Percentiles rank a stretch among this genome's conserved stretches.
Evolutionary conservation across 2,113 vertebrate genomes (phyloP).

Genomic region (Procapra przewalskii): DNA sequence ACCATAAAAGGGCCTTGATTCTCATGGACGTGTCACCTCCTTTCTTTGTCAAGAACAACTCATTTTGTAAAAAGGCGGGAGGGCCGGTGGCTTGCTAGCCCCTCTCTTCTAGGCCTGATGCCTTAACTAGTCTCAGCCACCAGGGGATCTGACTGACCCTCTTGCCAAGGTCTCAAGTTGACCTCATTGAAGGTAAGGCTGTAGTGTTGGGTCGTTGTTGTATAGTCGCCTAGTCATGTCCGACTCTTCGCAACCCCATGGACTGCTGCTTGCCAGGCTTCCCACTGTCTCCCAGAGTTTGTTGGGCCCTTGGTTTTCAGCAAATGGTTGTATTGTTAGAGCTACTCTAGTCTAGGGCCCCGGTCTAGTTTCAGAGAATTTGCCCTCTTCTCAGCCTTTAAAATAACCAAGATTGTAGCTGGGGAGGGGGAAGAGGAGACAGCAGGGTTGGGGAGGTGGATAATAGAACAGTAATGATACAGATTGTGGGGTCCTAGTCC

Average conservation of each 20-base stretch:
- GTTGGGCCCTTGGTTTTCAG: neutral
- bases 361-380: neutral
- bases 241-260: neutral
- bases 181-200: neutral
- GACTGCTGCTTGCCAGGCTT: neutral
- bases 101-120: neutral
- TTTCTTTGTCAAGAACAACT: neutral
- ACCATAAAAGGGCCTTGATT: slow-evolving; percentile 24
- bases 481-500: neutral
- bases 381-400: neutral
- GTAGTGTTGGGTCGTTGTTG: neutral
- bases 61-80: neutral
- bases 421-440: neutral
- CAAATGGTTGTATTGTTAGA: neutral
- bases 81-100: neutral
- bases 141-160: neutral
- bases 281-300: neutral
- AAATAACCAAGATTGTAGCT: neutral
- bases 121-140: neutral
- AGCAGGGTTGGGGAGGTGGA: neutral
- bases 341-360: neutral
- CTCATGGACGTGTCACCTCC: neutral
- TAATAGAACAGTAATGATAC: neutral
- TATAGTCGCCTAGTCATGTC: neutral
- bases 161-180: neutral